Percentiles rank a stretch among this genome's conserved stretches.
These are phyloP conservation scores for Sapayoa aenigma DNA, from an alignment of 2,113 vertebrate species.

Conservation along the genomic window DNA sequence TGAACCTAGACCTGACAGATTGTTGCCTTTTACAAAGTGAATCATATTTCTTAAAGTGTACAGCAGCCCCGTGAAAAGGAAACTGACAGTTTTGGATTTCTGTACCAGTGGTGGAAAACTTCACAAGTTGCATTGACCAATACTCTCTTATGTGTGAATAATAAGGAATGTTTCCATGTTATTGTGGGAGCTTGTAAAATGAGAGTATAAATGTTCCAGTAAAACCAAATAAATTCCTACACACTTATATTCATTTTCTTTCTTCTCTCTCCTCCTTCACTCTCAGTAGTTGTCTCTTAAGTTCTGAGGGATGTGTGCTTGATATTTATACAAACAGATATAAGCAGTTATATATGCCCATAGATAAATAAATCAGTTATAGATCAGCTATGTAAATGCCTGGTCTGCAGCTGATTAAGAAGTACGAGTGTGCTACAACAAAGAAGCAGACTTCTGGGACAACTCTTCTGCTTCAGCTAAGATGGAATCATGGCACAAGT, in stretches of 20 bases:
- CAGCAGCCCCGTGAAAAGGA: neutral
- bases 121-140: neutral
- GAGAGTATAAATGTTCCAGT: neutral
- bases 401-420: neutral
- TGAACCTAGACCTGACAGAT: conserved; percentile 24
- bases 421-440: neutral
- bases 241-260: neutral
- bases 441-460: neutral
- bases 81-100: neutral
- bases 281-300: neutral
- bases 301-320: neutral
- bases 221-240: neutral
- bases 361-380: neutral
- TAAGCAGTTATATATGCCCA: neutral
- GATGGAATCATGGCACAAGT: neutral
- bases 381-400: neutral
- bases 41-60: conserved; percentile 44
- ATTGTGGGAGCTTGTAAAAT: neutral
- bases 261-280: neutral
- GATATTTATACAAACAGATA: neutral
- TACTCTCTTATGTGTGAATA: neutral
- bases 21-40: conserved; percentile 57
- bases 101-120: neutral
- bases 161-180: neutral
- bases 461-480: neutral